phyloP scores from a whole-genome alignment of 2,888 invertebrate species.

The Drosophila demipolita region DNA sequence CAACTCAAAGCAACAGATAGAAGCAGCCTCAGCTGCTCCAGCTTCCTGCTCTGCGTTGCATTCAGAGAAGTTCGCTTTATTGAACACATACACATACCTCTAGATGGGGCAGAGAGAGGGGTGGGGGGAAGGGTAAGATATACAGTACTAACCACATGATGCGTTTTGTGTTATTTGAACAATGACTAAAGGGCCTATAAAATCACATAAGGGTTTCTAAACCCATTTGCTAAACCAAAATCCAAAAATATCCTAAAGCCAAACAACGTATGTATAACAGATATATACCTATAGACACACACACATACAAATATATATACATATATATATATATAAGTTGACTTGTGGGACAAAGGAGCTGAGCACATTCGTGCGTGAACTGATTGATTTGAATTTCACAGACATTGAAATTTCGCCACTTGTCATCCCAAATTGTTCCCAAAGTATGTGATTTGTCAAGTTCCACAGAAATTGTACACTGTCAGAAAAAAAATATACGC shows the following conservation, averaged over 20 bases:
- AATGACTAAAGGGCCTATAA: slow-evolving; percentile 78
- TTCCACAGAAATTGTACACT: background rate
- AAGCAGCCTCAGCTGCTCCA: slow-evolving; percentile 9
- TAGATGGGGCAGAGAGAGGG: background rate
- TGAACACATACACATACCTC: slow-evolving; percentile 34
- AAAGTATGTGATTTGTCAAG: slow-evolving; percentile 17
- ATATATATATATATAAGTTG: background rate
- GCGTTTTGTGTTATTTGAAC: slow-evolving; percentile 69
- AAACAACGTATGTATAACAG: slow-evolving; percentile 47
- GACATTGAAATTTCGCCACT: slow-evolving; percentile 30
- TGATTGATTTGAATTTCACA: slow-evolving; percentile 44
- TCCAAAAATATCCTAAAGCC: slow-evolving; percentile 78
- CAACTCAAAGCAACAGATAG: slow-evolving; percentile 38
- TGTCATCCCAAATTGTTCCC: slow-evolving; percentile 22
- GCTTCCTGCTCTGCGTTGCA: slow-evolving; percentile 9
- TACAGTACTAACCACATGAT: slow-evolving; percentile 11
- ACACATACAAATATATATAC: background rate
- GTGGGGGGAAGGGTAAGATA: background rate
- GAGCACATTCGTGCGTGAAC: slow-evolving; percentile 28
- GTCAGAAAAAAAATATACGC: background rate
- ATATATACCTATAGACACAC: background rate
- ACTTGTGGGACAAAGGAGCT: background rate
- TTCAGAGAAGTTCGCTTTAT: slow-evolving; percentile 50
- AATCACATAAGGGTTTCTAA: slow-evolving; percentile 77
- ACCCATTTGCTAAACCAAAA: slow-evolving; percentile 79